These are phyloP conservation scores for Patiria miniata DNA, from an alignment of 35 echinoderm and acorn worm species.

Conservation along the genomic window DNA sequence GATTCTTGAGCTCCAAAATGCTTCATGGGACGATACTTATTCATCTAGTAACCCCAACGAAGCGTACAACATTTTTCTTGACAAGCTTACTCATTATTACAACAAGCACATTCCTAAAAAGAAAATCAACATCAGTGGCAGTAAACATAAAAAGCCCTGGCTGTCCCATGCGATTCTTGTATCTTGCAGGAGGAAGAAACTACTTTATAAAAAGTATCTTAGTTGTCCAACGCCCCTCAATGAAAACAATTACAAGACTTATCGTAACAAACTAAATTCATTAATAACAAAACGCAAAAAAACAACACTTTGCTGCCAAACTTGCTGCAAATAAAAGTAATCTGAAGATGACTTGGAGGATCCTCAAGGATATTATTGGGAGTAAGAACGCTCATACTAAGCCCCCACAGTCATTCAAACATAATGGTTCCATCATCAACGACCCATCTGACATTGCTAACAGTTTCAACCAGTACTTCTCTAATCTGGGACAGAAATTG, in stretches of 20 bases:
- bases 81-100: neutral
- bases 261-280: neutral
- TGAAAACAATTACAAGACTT: neutral
- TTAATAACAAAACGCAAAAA: neutral
- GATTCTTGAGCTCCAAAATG: neutral
- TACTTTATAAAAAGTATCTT: neutral
- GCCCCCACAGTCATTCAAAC: no score
- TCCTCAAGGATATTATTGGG: no score
- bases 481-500: no score
- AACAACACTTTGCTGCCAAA: no score
- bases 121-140: neutral
- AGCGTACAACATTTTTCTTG: neutral
- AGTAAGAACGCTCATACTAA: no score
- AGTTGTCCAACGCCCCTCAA: neutral
- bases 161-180: neutral
- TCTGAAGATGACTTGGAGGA: no score
- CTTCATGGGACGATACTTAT: conserved; percentile 1
- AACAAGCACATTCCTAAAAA: neutral
- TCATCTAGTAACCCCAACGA: neutral
- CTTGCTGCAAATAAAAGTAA: no score
- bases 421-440: no score
- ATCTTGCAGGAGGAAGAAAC: neutral
- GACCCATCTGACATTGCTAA: no score
- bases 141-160: no score
- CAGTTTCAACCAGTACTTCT: no score